phyloP scores from a whole-genome alignment of 1,140 invertebrate genomes.

The Lethrus apterus region DNA sequence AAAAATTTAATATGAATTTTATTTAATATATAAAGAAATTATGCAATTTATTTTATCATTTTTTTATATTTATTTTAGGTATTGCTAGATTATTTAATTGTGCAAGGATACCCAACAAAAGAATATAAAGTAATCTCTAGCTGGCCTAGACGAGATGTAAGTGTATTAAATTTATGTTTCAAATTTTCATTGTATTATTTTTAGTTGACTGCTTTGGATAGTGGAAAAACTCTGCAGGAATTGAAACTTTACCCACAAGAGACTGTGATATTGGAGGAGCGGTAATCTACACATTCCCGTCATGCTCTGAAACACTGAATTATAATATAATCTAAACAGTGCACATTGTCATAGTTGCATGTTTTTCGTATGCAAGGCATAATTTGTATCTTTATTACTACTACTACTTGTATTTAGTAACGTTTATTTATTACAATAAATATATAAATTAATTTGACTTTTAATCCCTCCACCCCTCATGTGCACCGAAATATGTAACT shows the following conservation, averaged over 20 bases:
- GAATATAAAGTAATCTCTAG: constrained; percentile 87
- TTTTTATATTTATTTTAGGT: constrained; percentile 52
- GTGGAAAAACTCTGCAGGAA: constrained; percentile 65
- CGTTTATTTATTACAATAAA: constrained; percentile 12
- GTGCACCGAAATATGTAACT: too few relatives aligned
- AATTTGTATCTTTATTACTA: constrained; percentile 12
- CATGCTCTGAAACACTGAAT: constrained; percentile 8
- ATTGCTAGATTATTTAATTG: constrained; percentile 76
- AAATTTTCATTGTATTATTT: constrained; percentile 35
- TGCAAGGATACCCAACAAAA: constrained; percentile 76
- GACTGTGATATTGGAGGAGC: constrained; percentile 85
- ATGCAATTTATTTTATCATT: too few relatives aligned
- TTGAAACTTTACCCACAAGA: constrained; percentile 86
- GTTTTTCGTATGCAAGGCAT: constrained; percentile 9
- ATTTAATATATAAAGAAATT: constrained; percentile 1
- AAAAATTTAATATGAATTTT: too few relatives aligned
- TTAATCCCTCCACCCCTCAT: too few relatives aligned
- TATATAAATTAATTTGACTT: too few relatives aligned
- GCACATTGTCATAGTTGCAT: constrained; percentile 9
- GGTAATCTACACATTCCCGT: constrained; percentile 49
- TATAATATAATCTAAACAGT: constrained; percentile 6
- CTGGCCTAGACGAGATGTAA: constrained; percentile 87
- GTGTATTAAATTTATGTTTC: constrained; percentile 36
- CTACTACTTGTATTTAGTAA: constrained; percentile 13
- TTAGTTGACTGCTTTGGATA: constrained; percentile 75